phyloP scores from a whole-genome alignment of 2,113 vertebrate species.

The Shinisaurus crocodilurus region DNA sequence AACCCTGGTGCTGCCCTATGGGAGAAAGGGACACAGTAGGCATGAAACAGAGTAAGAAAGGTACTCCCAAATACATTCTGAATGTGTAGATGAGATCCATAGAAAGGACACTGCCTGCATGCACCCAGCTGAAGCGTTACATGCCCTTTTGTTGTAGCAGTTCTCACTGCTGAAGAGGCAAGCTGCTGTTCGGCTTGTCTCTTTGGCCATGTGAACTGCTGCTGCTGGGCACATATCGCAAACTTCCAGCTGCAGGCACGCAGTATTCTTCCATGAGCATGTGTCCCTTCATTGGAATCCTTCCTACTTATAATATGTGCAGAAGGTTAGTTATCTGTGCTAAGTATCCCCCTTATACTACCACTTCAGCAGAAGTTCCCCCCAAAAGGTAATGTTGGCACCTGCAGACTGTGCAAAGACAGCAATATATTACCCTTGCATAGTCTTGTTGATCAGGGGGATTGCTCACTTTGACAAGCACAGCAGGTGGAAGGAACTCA shows the following conservation, averaged over 20 bases:
- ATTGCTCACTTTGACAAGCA: neutral
- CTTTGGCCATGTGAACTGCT: neutral
- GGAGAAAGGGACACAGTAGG: no score
- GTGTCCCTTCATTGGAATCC: neutral
- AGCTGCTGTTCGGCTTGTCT: neutral
- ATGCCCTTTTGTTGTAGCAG: neutral
- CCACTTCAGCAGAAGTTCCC: rapidly evolving
- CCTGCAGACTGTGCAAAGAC: neutral
- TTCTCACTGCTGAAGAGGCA: neutral
- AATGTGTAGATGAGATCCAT: neutral
- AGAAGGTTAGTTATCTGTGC: neutral
- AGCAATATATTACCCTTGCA: neutral
- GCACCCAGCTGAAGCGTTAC: neutral
- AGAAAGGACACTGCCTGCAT: neutral
- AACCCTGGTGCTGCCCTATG: no score
- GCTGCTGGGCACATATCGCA: neutral
- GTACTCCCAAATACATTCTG: neutral
- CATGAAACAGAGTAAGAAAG: neutral
- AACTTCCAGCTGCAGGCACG: neutral
- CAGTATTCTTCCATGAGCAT: neutral
- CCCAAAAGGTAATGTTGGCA: neutral
- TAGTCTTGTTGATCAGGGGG: neutral
- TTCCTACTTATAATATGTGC: neutral
- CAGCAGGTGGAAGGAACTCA: neutral
- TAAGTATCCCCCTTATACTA: rapidly evolving